Conservation (phyloP, 2,797 vertebrate genomes). For the Erpetoichthys calabaricus region DNA sequence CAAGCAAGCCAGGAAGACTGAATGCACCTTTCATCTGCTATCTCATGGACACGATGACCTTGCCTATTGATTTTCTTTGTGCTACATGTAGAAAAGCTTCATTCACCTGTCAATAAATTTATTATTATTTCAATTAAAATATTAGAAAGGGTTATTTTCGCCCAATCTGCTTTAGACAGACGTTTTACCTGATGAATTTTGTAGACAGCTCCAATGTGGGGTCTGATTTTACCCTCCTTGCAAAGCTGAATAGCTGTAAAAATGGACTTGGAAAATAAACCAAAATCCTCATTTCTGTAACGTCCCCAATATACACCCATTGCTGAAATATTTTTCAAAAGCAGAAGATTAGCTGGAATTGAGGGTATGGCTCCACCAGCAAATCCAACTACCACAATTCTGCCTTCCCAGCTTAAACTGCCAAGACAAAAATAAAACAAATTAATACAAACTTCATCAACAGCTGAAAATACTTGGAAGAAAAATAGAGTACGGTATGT, state of each 20-base stretch:
- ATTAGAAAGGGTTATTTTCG: background rate
- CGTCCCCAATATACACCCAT: slow-evolving; percentile 10
- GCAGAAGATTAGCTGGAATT: slow-evolving; percentile 20
- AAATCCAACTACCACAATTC: slow-evolving; percentile 27
- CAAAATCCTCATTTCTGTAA: slow-evolving; percentile 16
- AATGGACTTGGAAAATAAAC: slow-evolving; percentile 14
- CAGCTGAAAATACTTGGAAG: too few relatives aligned
- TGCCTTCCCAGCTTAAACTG: slow-evolving; percentile 28
- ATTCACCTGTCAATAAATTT: slow-evolving; percentile 13
- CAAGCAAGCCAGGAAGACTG: too few relatives aligned
- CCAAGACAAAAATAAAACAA: background rate
- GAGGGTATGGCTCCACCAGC: slow-evolving; percentile 22
- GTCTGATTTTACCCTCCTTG: slow-evolving; percentile 20
- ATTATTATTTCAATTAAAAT: background rate
- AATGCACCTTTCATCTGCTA: background rate
- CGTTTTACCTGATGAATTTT: slow-evolving; percentile 3
- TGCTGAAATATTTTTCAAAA: slow-evolving; percentile 29
- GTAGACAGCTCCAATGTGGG: slow-evolving; percentile 12
- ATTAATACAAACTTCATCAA: background rate
- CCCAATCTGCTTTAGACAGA: background rate
- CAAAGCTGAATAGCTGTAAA: slow-evolving; percentile 21
- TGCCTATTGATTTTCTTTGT: slow-evolving; percentile 10
- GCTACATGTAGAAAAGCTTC: slow-evolving; percentile 9
- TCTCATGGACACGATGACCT: slow-evolving; percentile 13
- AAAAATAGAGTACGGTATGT: too few relatives aligned